These are phyloP conservation scores for Periophthalmus magnuspinnatus DNA, from an alignment of 2,797 vertebrate species.

Conservation along the genomic window DNA sequence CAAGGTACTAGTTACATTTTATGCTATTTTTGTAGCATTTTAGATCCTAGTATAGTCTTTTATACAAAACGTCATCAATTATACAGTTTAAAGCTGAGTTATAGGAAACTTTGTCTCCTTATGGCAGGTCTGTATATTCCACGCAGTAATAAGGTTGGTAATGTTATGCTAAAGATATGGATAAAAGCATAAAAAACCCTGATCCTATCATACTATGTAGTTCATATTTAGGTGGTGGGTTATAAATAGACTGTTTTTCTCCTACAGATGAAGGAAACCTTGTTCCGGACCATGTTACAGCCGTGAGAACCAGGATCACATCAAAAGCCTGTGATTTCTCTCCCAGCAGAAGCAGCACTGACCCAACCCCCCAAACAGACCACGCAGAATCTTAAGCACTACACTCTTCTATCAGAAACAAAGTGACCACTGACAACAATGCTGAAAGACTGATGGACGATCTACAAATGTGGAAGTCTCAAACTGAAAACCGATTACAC, in stretches of 20 bases:
- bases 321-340: conserved; percentile 7
- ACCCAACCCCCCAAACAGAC: background rate
- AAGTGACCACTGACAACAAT: background rate
- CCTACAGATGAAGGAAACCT: conserved; percentile 3
- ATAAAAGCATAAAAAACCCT: background rate
- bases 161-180: background rate
- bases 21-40: too few relatives aligned
- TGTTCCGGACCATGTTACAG: background rate
- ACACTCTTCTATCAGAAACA: background rate
- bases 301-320: conserved; percentile 5
- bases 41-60: too few relatives aligned
- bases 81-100: too few relatives aligned
- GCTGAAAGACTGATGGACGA: background rate
- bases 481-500: background rate
- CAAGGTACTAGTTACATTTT: too few relatives aligned
- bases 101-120: too few relatives aligned
- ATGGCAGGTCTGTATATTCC: too few relatives aligned
- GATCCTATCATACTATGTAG: background rate
- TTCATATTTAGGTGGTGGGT: background rate
- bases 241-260: conserved; percentile 8
- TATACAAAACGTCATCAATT: too few relatives aligned
- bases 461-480: background rate
- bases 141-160: background rate
- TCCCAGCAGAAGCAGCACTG: conserved; percentile 1
- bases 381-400: background rate